Evolutionary conservation across 2,113 vertebrate species (phyloP), one percentile per base, ranked within the genome.

Genomic region (Tychaedon coryphoeus): DNA sequence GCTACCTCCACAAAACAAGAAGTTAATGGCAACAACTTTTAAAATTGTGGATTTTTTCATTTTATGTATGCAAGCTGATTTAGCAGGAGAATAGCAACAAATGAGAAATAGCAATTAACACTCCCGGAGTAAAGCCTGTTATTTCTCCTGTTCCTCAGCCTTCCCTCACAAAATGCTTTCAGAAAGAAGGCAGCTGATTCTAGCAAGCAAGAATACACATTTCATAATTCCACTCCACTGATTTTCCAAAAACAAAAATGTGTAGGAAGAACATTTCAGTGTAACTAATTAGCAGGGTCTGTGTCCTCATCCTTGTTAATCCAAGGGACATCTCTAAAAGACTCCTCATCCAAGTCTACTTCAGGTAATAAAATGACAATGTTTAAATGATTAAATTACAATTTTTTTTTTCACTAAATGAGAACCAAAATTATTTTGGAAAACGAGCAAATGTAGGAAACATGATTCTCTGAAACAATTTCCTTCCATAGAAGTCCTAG

Each of bases 51-150:
- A 95, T 94, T 93, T 95, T 89, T 74, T 74, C 87, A 81, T 95
- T 96, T 96, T 94, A 86, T 96, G 91, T 92, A 97, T 94, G 93
- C 92, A 88, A 93, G 94, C 87, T 96, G 94, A 96, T 95, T 92
- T 96, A 96, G 93, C 67, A 93, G 82, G 90, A 95, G 93, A 96
- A 95, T 90, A 82, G 95, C 92, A 96, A 96, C 95, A 96, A 94
- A 97, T 94, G 93, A 96, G 95, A 96, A 96, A 95, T 61, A 92
- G 96, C 92, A 96, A 97, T 96, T 94, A 96, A 94, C 90, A 94
- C 88, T 96, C 85, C 64, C 71, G 0, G 92, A 86, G 94, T 28
- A 83, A 93, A 96, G 88, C 60, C 93, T 97, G 88, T 76, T 93
- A 97, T 96, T 96, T 96, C 88, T 97, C 85, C 60, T 92, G 85